Base-by-base conservation (phyloP, 2,888 invertebrate genomes). In the Helicoverpa assulta region DNA sequence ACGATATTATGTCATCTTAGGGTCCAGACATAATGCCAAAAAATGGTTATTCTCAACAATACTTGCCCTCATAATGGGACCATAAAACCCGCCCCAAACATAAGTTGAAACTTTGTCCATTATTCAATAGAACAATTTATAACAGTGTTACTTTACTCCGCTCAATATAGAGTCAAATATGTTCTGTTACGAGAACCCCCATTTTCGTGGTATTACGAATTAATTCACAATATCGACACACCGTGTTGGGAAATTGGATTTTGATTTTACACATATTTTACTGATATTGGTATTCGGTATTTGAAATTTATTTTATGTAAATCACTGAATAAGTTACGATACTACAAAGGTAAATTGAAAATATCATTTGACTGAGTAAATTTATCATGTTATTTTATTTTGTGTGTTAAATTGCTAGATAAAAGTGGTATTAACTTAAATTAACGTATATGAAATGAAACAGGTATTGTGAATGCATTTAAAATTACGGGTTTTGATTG, bases 91-190 rank as follows among this genome's bases (percentile, higher is more conserved):
- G 54, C 14, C 66, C 69, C 63, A 33, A 72, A 80, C 66, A 59
- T 64, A 43, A 37, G 64, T 58, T 60, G 56, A 19, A 81, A 80
- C 78, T 80, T 81, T 83, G 65, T 43, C 67, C 83, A 83, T 81
- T 77, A 74, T 66, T 80, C 72, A 80, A 69, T 71, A 57, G 55
- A 63, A 72, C 54, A 70, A 82, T 74, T 80, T 67, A 57, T 71
- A 69, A 79, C 71, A 55, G 33, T 64, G 66, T 64, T 73, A 37
- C 51, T 47, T 51, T 57, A 54, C 55, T 62, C 47, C 62, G 53
- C 57, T 62, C 67, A 53, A 55, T 76, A 70, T 71, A 55, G 68
- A 62, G 55, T 47, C 64, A 61, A 68, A 72, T 72, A 64, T 57
- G 61, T 79, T 65, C 62, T 10, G 47, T 40, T 40, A 40, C 10